A percentile compares a stretch with the other conserved stretches of the same genome.
Conservation (phyloP, 2,888 invertebrate genomes). For the Dicyrtomina minuta region DNA sequence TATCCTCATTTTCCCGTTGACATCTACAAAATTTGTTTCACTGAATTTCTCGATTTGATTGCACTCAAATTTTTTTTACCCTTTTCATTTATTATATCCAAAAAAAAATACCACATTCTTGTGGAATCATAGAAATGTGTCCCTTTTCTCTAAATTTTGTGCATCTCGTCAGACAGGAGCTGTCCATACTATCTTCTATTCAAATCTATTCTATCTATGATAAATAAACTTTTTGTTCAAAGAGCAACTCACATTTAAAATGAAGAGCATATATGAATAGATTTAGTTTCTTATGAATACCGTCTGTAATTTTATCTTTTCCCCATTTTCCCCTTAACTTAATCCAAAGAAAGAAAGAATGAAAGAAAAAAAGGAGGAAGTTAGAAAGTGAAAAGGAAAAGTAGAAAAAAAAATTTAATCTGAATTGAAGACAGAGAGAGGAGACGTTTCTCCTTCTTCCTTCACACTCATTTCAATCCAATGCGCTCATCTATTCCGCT, state of each 20-base stretch:
- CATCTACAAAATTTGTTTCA: too few species aligned
- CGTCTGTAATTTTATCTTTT: conserved; percentile 21
- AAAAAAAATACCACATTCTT: too few species aligned
- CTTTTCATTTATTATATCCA: too few species aligned
- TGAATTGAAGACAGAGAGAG: background rate
- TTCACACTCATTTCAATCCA: conserved; percentile 4
- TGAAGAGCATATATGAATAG: conserved; percentile 5
- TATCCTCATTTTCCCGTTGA: too few species aligned
- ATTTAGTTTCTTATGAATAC: conserved; percentile 17
- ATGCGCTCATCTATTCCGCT: background rate
- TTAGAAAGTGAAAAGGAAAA: conserved; percentile 1
- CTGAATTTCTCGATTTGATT: too few species aligned
- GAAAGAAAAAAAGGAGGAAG: background rate
- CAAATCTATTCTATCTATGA: too few species aligned
- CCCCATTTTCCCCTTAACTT: conserved; percentile 9
- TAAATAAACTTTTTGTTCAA: too few species aligned
- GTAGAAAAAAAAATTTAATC: background rate
- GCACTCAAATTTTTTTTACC: too few species aligned
- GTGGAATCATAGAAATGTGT: too few species aligned
- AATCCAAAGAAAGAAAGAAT: conserved; percentile 15
- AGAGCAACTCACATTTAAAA: background rate
- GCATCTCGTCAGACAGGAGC: too few species aligned
- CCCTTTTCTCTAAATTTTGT: too few species aligned
- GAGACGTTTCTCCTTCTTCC: conserved; percentile 12
- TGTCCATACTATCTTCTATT: too few species aligned